Percentiles rank a stretch among this genome's conserved stretches.
Conservation (phyloP, 2,888 invertebrate genomes). For the Folsomia manolachei region DNA sequence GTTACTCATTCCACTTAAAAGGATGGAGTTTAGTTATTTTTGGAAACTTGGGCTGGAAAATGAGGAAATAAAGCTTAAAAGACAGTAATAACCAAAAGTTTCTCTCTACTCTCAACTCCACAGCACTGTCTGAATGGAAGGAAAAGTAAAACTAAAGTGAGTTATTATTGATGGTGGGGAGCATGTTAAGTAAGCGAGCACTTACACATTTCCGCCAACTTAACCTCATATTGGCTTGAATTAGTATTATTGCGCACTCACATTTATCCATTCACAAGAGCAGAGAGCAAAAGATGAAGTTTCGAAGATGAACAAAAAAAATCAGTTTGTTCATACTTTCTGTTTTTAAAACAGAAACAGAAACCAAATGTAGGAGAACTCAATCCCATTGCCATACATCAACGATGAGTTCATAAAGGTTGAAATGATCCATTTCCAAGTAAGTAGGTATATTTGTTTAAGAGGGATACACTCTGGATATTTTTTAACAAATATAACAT, state of each 20-base stretch:
- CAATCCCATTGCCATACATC: too few species aligned
- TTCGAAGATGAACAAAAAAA: too few species aligned
- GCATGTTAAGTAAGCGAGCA: too few species aligned
- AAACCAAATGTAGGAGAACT: neutral
- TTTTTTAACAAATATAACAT: neutral
- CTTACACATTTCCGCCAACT: slow-evolving; percentile 3
- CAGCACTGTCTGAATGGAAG: too few species aligned
- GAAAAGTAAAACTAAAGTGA: slow-evolving; percentile 4
- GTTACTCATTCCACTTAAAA: too few species aligned
- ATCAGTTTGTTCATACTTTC: slow-evolving; percentile 1
- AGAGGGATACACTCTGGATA: neutral
- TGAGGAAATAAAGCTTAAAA: neutral
- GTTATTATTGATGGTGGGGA: slow-evolving; percentile 3
- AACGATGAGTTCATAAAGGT: neutral
- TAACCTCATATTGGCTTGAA: slow-evolving; percentile 1
- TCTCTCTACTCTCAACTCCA: too few species aligned
- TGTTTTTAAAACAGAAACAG: neutral
- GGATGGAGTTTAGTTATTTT: neutral
- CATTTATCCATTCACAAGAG: neutral
- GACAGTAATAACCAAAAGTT: neutral
- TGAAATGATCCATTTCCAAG: slow-evolving; percentile 3
- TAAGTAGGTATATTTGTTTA: neutral
- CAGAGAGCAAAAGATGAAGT: too few species aligned
- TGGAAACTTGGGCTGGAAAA: neutral
- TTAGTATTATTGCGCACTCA: neutral